Base-by-base conservation (phyloP, 2,797 vertebrate species). In the Rhinogobio ventralis region DNA sequence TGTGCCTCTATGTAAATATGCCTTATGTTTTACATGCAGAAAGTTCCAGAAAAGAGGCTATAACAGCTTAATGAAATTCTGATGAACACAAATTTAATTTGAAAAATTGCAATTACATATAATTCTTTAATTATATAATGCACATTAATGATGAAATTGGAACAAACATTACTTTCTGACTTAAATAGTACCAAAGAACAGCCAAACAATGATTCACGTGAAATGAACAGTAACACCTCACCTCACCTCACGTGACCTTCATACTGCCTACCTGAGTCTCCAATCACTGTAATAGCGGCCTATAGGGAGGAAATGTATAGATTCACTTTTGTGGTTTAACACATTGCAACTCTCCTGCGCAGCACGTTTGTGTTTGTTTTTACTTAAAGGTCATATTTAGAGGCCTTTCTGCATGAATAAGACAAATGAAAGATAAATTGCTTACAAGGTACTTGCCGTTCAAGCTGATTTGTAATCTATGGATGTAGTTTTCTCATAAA, bases 1-100 rank as follows among this genome's bases (percentile, higher is more conserved):
- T 66, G 71, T 83, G 71, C 33, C 81, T 66, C 45, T 2, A 19
- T 36, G 5, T 62, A 49, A 82, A 74, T 14, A 72, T 36, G 14
- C 42, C 39, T 60, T 62, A 23, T 5, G 42, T 74, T 82, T 33
- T 71, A 51, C 42, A 23, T 30, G 25, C 9, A 39, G 33, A 55
- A 19, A 49, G 42, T 46, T 3, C 17, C 25, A 46, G 5, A 73
- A 78, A 49, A 64, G 11, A 30, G 28, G 1, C 9, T 15, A 82
- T n/a, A 73, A 14, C 20, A 25, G 39, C 14, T 46, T 36, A 20
- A 5, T n/a, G 30, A 23, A n/a, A 23, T 80, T 53, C 1, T 53
- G 8, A 53, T 53, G 13, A 80, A 51, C 11, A 13, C 3, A 39
- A 17, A 33, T 51, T 3, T 67, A 25, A 28, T 30, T 62, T 10